phyloP scores from a whole-genome alignment of 1,140 invertebrate genomes.

The Drosophila pandora region DNA sequence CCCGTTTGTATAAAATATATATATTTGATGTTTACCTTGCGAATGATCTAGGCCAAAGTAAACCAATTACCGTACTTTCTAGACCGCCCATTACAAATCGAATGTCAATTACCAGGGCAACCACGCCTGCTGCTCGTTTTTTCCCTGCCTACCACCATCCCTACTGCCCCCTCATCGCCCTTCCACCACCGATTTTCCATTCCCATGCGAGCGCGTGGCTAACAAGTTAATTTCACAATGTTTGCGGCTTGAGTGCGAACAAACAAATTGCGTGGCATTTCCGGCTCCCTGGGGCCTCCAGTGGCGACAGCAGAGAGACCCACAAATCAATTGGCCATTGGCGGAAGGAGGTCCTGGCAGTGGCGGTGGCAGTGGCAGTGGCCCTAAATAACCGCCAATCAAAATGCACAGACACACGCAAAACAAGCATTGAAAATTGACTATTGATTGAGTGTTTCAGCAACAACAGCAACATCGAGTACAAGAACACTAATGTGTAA shows the following conservation, averaged over 20 bases:
- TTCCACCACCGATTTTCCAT: constrained; percentile 1
- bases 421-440: constrained; percentile 61
- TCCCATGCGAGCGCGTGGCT: constrained; percentile 21
- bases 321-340: constrained; percentile 63
- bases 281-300: constrained; percentile 24
- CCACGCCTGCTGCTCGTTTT: constrained; percentile 11
- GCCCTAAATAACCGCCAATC: constrained; percentile 58
- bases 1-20: neutral
- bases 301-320: constrained; percentile 57
- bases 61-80: constrained; percentile 29
- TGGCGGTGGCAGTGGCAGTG: neutral
- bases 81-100: constrained; percentile 34
- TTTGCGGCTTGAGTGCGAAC: constrained; percentile 57
- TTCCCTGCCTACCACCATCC: neutral
- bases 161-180: neutral
- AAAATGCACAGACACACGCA: constrained; percentile 44
- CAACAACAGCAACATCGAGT: constrained; percentile 26
- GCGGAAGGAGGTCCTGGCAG: neutral
- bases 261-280: constrained; percentile 69
- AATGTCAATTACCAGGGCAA: constrained; percentile 53
- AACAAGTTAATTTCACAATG: constrained; percentile 78
- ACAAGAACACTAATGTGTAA: constrained; percentile 40
- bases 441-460: constrained; percentile 63
- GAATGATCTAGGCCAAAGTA: constrained; percentile 7
- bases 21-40: neutral